A percentile compares a stretch with the other conserved stretches of the same genome.
Evolutionary conservation across 2,888 invertebrate genomes (phyloP).

Genomic region (Caenorhabditis becei): DNA sequence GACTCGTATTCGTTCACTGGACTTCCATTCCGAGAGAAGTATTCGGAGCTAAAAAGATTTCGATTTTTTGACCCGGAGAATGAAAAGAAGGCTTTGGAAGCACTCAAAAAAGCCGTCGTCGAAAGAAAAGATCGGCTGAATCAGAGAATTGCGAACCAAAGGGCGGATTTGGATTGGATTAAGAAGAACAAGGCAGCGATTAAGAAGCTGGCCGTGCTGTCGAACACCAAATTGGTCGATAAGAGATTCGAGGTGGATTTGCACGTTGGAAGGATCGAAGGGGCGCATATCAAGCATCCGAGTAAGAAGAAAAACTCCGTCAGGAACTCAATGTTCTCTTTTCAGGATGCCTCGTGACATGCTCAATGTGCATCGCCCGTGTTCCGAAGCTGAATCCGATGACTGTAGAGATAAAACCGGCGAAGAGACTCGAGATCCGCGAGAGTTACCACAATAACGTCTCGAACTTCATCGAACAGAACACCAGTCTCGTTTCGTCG

Average conservation of each 20-base stretch:
- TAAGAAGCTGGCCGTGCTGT: constrained; percentile 3
- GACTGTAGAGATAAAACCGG: constrained; percentile 16
- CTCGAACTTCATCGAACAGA: constrained; percentile 8
- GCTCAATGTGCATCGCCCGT: constrained; percentile 12
- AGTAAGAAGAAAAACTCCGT: constrained; percentile 1
- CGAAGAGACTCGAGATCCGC: constrained; percentile 25
- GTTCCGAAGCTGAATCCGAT: constrained; percentile 18
- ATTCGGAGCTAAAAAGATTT: constrained; percentile 12
- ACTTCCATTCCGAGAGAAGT: neutral
- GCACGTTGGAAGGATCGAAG: constrained; percentile 3
- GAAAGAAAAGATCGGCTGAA: neutral
- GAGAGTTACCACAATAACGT: constrained; percentile 17
- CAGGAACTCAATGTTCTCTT: neutral
- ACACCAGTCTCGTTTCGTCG: neutral
- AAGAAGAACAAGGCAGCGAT: constrained; percentile 22
- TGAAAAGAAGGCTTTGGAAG: neutral
- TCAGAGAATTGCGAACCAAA: constrained; percentile 21
- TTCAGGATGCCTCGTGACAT: constrained; percentile 14
- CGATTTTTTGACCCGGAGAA: constrained; percentile 7
- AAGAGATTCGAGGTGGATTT: constrained; percentile 24
- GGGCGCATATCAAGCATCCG: constrained; percentile 21
- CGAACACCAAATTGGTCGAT: constrained; percentile 9
- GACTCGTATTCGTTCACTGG: neutral
- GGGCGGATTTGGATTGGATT: constrained; percentile 36
- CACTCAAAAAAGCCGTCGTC: neutral